Percentiles rank a stretch among this genome's conserved stretches.
These are phyloP conservation scores for Hermatobates lingyangjiaoensis DNA, from an alignment of 1,140 invertebrate species.

Conservation along the genomic window DNA sequence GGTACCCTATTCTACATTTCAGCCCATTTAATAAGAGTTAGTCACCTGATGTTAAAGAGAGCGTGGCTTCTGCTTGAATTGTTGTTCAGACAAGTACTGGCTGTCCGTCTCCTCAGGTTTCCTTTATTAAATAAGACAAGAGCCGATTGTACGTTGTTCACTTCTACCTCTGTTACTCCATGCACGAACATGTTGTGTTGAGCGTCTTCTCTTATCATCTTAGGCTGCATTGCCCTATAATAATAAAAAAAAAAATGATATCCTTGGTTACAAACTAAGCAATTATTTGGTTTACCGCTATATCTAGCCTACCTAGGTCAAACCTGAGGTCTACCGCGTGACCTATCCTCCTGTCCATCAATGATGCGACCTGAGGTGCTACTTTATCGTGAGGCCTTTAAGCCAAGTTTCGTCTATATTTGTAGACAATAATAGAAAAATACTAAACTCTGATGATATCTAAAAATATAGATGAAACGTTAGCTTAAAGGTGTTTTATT, in stretches of 20 bases:
- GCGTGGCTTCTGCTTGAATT: slow-evolving; percentile 87
- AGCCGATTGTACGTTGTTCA: slow-evolving; percentile 73
- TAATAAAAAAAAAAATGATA: slow-evolving; percentile 8
- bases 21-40: slow-evolving; percentile 74
- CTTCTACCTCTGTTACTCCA: slow-evolving; percentile 73
- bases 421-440: too few species aligned
- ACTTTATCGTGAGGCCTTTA: too few species aligned
- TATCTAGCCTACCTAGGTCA: background rate
- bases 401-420: too few species aligned
- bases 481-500: too few species aligned
- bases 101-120: slow-evolving; percentile 65
- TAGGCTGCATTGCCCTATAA: slow-evolving; percentile 32
- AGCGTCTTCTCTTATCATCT: slow-evolving; percentile 56
- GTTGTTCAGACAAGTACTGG: slow-evolving; percentile 71
- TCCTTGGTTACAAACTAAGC: background rate
- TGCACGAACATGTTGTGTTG: slow-evolving; percentile 78
- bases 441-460: too few species aligned
- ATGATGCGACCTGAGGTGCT: too few species aligned
- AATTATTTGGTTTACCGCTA: background rate
- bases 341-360: slow-evolving; percentile 23
- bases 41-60: slow-evolving; percentile 80
- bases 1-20: too few species aligned
- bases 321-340: background rate
- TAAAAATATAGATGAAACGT: too few species aligned
- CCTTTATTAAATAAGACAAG: slow-evolving; percentile 64